Evolutionary conservation across 2,113 vertebrate genomes (phyloP).

Genomic region (Baryphthengus martii): DNA sequence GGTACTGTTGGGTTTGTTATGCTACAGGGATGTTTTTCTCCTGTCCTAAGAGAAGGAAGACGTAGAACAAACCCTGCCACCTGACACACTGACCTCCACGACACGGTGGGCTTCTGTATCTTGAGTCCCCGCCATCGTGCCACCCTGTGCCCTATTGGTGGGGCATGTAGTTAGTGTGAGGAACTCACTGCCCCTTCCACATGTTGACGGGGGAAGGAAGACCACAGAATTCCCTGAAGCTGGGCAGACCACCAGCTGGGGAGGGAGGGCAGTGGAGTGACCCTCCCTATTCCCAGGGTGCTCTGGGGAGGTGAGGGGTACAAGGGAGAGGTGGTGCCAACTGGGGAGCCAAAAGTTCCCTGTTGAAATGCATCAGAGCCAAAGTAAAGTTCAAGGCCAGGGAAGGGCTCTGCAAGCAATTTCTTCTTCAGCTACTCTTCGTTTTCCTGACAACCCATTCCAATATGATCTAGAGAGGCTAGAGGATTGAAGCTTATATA

Average conservation of each 20-base stretch:
- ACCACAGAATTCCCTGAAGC: background rate
- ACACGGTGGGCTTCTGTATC: background rate
- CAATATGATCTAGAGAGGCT: background rate
- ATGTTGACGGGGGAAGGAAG: rapidly evolving
- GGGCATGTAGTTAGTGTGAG: background rate
- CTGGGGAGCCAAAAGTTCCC: background rate
- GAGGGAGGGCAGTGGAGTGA: background rate
- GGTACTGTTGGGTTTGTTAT: background rate
- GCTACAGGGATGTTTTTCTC: background rate
- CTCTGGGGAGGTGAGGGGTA: background rate
- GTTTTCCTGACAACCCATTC: background rate
- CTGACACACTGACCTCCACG: background rate
- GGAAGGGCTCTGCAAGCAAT: background rate
- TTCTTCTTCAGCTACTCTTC: background rate
- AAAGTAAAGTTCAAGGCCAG: background rate
- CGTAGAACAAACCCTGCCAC: background rate
- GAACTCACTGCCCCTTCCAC: background rate
- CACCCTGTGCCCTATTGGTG: rapidly evolving
- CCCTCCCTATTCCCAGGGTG: rapidly evolving
- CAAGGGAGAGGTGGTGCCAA: background rate
- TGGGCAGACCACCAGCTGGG: background rate
- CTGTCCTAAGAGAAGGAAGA: background rate
- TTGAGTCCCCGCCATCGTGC: background rate
- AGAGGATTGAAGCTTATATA: background rate
- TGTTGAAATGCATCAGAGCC: background rate